phyloP scores from a whole-genome alignment of 2,888 invertebrate genomes.

The Minunthozetes semirufus region DNA sequence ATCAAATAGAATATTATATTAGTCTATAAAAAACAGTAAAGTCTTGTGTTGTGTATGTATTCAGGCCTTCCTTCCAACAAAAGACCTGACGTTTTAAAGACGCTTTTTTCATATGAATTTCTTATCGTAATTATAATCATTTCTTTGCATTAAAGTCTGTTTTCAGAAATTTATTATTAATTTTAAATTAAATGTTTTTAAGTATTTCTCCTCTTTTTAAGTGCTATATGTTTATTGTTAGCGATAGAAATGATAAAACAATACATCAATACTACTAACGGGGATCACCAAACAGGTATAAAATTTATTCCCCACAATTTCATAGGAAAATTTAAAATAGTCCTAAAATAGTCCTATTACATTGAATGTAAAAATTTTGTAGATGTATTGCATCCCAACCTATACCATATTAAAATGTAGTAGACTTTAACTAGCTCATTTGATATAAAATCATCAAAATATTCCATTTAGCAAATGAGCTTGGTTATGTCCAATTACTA shows the following conservation, averaged over 20 bases:
- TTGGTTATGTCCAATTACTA: too few relatives aligned
- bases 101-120: not conserved
- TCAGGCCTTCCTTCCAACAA: not conserved
- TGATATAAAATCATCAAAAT: too few relatives aligned
- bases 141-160: not conserved
- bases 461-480: too few relatives aligned
- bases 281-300: too few relatives aligned
- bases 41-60: not conserved
- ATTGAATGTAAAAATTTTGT: too few relatives aligned
- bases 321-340: too few relatives aligned
- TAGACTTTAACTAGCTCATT: too few relatives aligned
- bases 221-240: not conserved
- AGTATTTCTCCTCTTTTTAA: not conserved
- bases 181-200: slow-evolving; percentile 19
- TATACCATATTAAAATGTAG: too few relatives aligned
- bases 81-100: slow-evolving; percentile 10
- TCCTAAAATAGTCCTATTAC: too few relatives aligned
- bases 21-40: slow-evolving; percentile 14
- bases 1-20: slow-evolving; percentile 15
- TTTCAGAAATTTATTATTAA: slow-evolving; percentile 9
- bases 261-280: slow-evolving; percentile 18
- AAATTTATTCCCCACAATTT: too few relatives aligned
- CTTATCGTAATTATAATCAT: slow-evolving; percentile 26
- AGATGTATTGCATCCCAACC: too few relatives aligned
- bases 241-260: slow-evolving; percentile 23